These are phyloP conservation scores for Novumbra hubbsi DNA, from an alignment of 2,797 vertebrate genomes.

Conservation along the genomic window DNA sequence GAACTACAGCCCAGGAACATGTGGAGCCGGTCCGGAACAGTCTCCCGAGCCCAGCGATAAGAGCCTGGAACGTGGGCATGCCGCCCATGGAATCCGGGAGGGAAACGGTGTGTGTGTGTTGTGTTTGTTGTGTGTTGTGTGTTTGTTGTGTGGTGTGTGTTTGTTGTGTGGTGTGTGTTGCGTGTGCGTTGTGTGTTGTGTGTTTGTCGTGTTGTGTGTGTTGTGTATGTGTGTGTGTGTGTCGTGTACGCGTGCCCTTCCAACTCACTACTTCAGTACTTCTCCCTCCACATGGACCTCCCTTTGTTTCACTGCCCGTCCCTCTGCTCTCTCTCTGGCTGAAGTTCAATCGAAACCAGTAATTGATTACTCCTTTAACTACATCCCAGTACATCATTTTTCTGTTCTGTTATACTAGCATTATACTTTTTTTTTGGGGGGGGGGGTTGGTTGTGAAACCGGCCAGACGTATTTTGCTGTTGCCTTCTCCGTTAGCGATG, in stretches of 20 bases:
- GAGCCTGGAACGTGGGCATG: constrained; percentile 4
- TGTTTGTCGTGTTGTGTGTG: neutral
- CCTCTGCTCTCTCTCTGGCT: no score
- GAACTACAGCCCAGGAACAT: constrained; percentile 21
- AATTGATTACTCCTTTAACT: neutral
- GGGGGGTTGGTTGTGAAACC: constrained; percentile 7
- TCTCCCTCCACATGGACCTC: neutral
- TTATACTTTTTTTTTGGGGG: neutral
- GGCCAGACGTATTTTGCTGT: constrained; percentile 30
- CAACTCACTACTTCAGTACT: no score
- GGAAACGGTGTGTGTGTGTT: neutral
- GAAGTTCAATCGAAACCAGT: no score
- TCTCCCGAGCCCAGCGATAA: constrained; percentile 28
- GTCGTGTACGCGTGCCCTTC: no score
- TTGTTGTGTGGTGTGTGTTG: no score
- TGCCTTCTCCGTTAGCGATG: constrained; percentile 42
- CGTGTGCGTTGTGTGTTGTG: neutral
- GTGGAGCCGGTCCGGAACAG: constrained; percentile 28
- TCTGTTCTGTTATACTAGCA: no score
- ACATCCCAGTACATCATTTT: no score
- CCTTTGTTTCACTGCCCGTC: no score
- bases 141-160: neutral
- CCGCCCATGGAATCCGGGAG: neutral
- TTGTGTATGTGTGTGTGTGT: no score
- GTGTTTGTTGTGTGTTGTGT: neutral